Conservation (phyloP, 2,113 vertebrate species). For the Phoxinus phoxinus region DNA sequence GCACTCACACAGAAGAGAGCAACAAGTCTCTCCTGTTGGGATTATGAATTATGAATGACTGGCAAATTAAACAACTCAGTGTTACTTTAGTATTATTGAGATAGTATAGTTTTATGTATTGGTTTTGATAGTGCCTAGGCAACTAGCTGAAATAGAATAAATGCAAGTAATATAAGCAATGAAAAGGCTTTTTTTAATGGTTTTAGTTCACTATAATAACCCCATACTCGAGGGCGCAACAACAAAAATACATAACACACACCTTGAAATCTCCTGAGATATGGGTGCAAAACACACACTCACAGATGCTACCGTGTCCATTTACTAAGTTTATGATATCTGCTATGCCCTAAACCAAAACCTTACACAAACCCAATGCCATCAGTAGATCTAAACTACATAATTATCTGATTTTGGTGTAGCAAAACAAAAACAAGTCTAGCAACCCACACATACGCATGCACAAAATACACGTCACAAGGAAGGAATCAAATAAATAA, state of each 20-base stretch:
- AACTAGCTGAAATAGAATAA: too few species aligned
- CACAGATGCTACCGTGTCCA: neutral
- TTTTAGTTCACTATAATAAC: neutral
- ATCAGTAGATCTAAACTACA: neutral
- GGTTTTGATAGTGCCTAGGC: neutral
- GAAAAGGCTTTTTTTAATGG: neutral
- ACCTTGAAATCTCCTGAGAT: neutral
- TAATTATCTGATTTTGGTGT: neutral
- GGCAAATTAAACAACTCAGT: neutral
- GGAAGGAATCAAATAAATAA: neutral
- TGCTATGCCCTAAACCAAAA: too few species aligned
- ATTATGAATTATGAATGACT: neutral
- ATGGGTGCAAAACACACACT: neutral
- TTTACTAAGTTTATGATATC: neutral
- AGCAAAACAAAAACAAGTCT: neutral
- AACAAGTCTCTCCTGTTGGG: conserved; percentile 1
- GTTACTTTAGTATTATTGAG: neutral
- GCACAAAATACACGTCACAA: neutral
- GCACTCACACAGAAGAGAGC: neutral
- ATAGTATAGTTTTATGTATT: neutral
- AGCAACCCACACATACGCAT: neutral
- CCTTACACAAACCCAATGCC: too few species aligned
- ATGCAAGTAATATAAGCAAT: too few species aligned
- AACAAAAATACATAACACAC: neutral
- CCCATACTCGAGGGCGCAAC: neutral